Evolutionary conservation across 1,140 invertebrate genomes (phyloP).

Genomic region (Charaxes varanes): DNA sequence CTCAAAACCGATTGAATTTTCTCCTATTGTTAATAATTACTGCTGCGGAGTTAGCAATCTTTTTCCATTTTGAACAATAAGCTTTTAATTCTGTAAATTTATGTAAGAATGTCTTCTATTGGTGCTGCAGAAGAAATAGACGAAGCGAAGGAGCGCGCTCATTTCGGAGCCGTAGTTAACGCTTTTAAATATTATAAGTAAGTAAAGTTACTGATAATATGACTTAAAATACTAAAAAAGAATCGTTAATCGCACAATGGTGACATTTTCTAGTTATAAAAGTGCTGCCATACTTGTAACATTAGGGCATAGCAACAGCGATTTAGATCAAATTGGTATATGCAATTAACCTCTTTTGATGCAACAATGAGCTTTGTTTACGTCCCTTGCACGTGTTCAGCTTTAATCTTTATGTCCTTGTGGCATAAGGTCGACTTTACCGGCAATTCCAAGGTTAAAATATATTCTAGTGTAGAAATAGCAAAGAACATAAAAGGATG

Average conservation of each 20-base stretch:
- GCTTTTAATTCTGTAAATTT: neutral
- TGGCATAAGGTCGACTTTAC: constrained; percentile 26
- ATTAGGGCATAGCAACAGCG: constrained; percentile 33
- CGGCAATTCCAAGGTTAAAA: neutral
- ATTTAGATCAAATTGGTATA: constrained; percentile 32
- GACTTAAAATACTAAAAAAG: neutral
- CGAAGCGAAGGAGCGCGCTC: constrained; percentile 82
- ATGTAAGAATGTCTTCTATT: constrained; percentile 41
- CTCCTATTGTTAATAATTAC: neutral
- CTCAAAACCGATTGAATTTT: constrained; percentile 1
- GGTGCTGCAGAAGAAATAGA: constrained; percentile 63
- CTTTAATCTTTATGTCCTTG: constrained; percentile 30
- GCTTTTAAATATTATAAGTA: constrained; percentile 90
- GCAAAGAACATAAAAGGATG: no score
- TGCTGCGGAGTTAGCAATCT: neutral
- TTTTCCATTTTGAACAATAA: neutral
- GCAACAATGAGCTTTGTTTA: constrained; percentile 52
- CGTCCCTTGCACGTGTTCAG: constrained; percentile 26
- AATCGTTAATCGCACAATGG: neutral
- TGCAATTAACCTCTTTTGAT: constrained; percentile 58
- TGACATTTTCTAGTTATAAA: neutral
- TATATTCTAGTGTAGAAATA: no score
- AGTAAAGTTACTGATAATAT: constrained; percentile 29
- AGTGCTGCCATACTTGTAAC: neutral
- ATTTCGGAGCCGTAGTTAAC: constrained; percentile 85